Percentiles rank a stretch among this genome's conserved stretches.
Conservation (phyloP, 2,888 invertebrate genomes). For the Dermolepida albohirtum region DNA sequence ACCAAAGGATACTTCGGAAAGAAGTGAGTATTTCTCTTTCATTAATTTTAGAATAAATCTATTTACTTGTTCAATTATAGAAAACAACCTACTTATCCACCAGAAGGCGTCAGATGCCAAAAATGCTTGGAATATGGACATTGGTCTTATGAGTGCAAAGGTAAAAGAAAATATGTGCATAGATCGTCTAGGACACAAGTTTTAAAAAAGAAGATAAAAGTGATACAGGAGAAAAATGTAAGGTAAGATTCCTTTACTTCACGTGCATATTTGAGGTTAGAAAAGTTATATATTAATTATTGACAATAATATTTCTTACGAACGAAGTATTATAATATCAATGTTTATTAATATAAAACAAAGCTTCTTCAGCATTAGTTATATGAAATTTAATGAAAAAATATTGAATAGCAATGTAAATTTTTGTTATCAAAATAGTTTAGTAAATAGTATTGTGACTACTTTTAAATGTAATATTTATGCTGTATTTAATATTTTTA, state of each 20-base stretch:
- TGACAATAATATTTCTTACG: not conserved
- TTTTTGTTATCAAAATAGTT: too few species aligned
- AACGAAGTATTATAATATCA: too few species aligned
- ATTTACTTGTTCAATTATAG: slow-evolving; percentile 63
- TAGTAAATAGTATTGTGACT: too few species aligned
- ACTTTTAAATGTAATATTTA: too few species aligned
- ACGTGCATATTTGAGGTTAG: slow-evolving; percentile 21
- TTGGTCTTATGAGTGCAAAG: slow-evolving; percentile 94
- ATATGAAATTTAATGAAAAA: too few species aligned
- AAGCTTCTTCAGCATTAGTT: too few species aligned
- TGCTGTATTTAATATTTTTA: too few species aligned
- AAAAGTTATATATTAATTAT: slow-evolving; percentile 1
- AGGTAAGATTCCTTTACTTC: slow-evolving; percentile 23
- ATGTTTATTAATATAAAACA: not conserved
- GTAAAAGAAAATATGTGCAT: slow-evolving; percentile 88
- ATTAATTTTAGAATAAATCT: not conserved
- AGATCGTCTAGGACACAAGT: slow-evolving; percentile 86
- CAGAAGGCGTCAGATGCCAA: slow-evolving; percentile 85
- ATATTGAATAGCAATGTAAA: too few species aligned
- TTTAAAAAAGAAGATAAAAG: slow-evolving; percentile 76
- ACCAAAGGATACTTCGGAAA: slow-evolving; percentile 41
- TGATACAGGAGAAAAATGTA: slow-evolving; percentile 61
- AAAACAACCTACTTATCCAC: slow-evolving; percentile 74
- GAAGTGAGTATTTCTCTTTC: slow-evolving; percentile 35
- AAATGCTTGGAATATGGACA: slow-evolving; percentile 94